Conservation (phyloP, 2,113 vertebrate genomes). For the Turdus rufiventris region DNA sequence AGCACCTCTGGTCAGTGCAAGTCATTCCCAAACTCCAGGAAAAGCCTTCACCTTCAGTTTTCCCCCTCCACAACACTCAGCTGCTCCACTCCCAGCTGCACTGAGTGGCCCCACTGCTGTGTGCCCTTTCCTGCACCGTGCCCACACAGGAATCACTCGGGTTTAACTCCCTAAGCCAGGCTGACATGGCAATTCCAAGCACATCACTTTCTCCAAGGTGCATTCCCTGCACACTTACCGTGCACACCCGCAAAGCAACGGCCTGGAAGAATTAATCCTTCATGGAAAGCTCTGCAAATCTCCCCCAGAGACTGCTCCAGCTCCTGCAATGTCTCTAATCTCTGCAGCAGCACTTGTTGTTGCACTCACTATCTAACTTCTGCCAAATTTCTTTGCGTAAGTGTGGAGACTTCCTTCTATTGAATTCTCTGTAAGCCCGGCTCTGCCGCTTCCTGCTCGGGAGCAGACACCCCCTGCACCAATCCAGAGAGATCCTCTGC, state of each 20-base stretch:
- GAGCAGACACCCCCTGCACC: constrained; percentile 31
- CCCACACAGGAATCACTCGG: not conserved
- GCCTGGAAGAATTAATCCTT: constrained; percentile 6
- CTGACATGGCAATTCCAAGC: not conserved
- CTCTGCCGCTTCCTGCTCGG: constrained; percentile 73
- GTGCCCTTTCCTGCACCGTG: not conserved
- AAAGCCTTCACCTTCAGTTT: not conserved
- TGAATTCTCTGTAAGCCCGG: constrained; percentile 72
- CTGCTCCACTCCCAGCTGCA: not conserved
- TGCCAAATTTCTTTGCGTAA: constrained; percentile 79
- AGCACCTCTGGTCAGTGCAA: not conserved
- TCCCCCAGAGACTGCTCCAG: not conserved
- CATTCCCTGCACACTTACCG: not conserved
- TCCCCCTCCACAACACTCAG: not conserved
- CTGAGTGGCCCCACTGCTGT: not conserved
- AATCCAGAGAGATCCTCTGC: not conserved
- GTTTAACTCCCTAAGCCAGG: not conserved
- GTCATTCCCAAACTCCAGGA: not conserved
- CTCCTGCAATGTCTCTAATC: not conserved
- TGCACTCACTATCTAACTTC: constrained; percentile 42
- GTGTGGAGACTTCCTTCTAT: constrained; percentile 83
- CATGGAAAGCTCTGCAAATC: not conserved
- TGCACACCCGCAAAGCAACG: not conserved
- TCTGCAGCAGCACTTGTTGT: constrained; percentile 49
- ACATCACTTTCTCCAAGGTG: not conserved